Conservation (phyloP, 1,140 invertebrate species). For the Harpegnathos saltator region DNA sequence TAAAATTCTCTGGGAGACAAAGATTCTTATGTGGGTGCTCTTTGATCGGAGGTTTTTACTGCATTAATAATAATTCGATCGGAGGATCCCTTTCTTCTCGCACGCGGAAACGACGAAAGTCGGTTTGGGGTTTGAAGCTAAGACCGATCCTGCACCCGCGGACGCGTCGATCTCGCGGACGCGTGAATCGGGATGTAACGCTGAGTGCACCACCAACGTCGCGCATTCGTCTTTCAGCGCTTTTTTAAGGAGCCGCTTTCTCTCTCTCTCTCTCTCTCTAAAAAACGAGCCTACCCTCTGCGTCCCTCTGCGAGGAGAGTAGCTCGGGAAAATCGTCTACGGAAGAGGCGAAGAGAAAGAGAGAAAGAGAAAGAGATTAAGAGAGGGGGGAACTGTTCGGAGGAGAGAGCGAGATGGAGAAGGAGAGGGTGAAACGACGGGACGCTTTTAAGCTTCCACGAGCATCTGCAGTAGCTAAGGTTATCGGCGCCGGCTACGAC, state of each 20-base stretch:
- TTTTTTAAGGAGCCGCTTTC: conserved; percentile 66
- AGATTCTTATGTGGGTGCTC: too few species aligned
- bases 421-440: conserved; percentile 24
- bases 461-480: conserved; percentile 50
- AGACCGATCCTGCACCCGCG: neutral
- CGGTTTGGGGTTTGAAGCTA: neutral
- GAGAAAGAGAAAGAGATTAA: neutral
- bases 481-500: conserved; percentile 28
- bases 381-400: neutral
- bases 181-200: conserved; percentile 65
- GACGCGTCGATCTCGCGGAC: conserved; percentile 74
- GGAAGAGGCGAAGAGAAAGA: neutral
- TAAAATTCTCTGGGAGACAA: too few species aligned
- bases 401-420: neutral
- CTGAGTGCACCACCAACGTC: conserved; percentile 75
- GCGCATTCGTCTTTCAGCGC: conserved; percentile 76
- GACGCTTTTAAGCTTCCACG: conserved; percentile 57
- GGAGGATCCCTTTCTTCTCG: neutral
- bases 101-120: neutral
- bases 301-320: conserved; percentile 19
- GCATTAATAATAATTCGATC: neutral
- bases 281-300: conserved; percentile 43
- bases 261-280: neutral
- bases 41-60: too few species aligned
- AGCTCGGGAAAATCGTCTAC: conserved; percentile 52